Evolutionary conservation across 2,797 vertebrate genomes (phyloP).

Genomic region (Sarcophilus harrisii): DNA sequence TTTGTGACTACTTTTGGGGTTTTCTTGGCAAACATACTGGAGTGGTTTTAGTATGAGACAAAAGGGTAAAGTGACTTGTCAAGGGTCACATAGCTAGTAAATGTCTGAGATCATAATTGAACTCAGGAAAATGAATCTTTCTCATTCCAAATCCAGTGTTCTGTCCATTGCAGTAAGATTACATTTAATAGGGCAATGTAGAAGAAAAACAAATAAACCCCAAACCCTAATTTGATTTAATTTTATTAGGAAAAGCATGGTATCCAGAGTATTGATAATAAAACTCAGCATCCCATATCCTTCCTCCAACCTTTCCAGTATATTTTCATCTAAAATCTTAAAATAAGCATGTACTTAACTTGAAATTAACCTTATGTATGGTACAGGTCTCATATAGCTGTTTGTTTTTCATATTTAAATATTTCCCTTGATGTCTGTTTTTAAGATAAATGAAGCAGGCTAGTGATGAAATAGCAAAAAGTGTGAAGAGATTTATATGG

Average conservation of each 20-base stretch:
- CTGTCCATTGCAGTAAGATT: neutral
- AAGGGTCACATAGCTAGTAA: neutral
- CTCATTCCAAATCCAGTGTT: neutral
- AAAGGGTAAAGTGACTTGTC: neutral
- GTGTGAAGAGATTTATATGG: too few species aligned
- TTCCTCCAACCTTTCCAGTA: neutral
- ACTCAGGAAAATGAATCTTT: neutral
- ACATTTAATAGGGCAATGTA: neutral
- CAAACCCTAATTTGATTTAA: neutral
- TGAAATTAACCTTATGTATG: neutral
- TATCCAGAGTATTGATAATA: neutral
- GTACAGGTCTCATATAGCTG: too few species aligned
- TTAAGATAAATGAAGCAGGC: too few species aligned
- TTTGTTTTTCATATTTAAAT: too few species aligned
- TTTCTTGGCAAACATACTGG: neutral
- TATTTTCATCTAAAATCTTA: neutral
- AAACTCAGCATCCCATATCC: neutral
- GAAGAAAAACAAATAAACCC: neutral
- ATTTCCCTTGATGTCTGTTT: too few species aligned
- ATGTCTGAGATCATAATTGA: neutral
- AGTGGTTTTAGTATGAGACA: neutral
- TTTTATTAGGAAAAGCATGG: neutral
- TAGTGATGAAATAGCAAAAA: too few species aligned
- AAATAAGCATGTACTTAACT: neutral
- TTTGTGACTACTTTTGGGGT: neutral